Conservation (phyloP, 1,140 invertebrate species). For the Hypsibius dujardini region DNA sequence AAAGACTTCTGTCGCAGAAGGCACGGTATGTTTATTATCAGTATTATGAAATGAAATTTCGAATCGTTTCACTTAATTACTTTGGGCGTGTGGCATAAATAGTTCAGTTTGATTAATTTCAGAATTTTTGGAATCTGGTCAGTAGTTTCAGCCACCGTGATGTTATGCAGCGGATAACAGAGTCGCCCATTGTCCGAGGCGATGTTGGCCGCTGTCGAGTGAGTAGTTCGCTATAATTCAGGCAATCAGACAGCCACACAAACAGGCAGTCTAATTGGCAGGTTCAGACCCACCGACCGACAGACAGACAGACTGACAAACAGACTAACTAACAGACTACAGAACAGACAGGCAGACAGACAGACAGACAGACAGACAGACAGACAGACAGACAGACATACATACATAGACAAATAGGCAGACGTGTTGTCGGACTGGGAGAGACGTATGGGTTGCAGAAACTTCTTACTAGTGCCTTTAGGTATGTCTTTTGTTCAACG, state of each 20-base stretch:
- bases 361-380: too few relatives aligned
- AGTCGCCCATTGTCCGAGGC: background rate
- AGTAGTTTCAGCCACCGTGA: conserved; percentile 5
- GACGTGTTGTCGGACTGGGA: too few relatives aligned
- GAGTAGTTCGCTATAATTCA: background rate
- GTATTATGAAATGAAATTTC: background rate
- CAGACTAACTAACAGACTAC: too few relatives aligned
- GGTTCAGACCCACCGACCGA: too few relatives aligned
- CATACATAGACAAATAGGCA: too few relatives aligned
- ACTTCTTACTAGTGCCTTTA: too few relatives aligned
- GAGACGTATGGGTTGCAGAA: too few relatives aligned
- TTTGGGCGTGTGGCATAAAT: background rate
- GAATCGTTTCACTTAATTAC: background rate
- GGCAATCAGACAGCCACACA: too few relatives aligned
- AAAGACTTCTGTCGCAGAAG: background rate
- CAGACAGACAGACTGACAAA: too few relatives aligned
- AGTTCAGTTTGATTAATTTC: background rate
- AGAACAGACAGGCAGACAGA: too few relatives aligned
- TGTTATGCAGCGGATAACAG: background rate
- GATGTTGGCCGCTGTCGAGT: conserved; percentile 13
- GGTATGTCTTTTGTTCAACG: background rate
- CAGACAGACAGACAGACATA: too few relatives aligned
- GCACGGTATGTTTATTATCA: background rate
- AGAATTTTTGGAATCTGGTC: conserved; percentile 1
- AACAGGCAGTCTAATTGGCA: too few relatives aligned